These are phyloP conservation scores for Sinhomidia bicolor DNA, from an alignment of 2,888 invertebrate species.

Conservation along the genomic window DNA sequence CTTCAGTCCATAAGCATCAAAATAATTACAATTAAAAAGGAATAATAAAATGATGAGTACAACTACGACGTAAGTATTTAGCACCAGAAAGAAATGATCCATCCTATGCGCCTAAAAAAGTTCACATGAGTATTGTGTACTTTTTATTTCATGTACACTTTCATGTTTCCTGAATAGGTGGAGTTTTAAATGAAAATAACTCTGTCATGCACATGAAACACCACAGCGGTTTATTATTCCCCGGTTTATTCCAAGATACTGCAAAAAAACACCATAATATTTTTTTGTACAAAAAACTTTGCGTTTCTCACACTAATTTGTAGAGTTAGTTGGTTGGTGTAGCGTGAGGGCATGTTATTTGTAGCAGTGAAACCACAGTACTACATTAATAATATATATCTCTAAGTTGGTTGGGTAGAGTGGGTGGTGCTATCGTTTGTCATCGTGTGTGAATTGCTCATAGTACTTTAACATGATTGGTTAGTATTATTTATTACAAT, in stretches of 20 bases:
- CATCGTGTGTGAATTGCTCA: conserved; percentile 33
- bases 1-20: no score
- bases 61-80: background rate
- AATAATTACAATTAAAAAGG: background rate
- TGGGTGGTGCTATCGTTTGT: conserved; percentile 30
- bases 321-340: background rate
- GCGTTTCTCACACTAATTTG: conserved; percentile 53
- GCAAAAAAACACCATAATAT: background rate
- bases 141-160: background rate
- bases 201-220: conserved; percentile 7
- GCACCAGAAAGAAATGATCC: background rate
- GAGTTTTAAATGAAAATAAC: background rate
- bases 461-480: background rate
- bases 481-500: background rate
- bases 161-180: conserved; percentile 6
- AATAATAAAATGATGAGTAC: conserved; percentile 20
- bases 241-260: background rate
- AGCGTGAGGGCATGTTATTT: background rate
- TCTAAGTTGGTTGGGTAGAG: background rate
- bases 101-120: no score
- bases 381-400: no score
- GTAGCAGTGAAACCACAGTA: no score
- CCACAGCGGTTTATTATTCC: no score
- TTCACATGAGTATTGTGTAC: background rate
- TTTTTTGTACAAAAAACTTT: background rate